Percentiles rank a stretch among this genome's conserved stretches.
Evolutionary conservation across 2,888 invertebrate genomes (phyloP).

Genomic region (Idaea aversata): DNA sequence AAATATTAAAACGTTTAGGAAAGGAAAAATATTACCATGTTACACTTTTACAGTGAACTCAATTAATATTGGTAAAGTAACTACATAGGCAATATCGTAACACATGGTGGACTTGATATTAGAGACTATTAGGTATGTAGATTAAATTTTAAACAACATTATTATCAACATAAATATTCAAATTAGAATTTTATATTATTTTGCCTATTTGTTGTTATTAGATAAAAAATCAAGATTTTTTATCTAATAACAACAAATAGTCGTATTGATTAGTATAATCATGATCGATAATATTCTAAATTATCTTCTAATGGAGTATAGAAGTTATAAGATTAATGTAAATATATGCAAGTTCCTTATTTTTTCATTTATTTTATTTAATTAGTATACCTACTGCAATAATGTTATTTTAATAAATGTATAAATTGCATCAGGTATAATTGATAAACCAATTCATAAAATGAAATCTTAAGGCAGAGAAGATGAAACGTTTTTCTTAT

Average conservation of each 20-base stretch:
- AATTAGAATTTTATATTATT: background rate
- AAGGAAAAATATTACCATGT: background rate
- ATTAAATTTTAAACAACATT: background rate
- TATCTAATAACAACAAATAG: background rate
- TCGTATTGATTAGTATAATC: background rate
- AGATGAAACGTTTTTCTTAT: slow-evolving; percentile 29
- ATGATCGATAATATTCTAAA: background rate
- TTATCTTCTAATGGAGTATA: background rate
- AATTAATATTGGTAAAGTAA: background rate
- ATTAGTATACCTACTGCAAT: background rate
- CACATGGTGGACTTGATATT: background rate
- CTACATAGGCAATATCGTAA: background rate
- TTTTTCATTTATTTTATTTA: background rate
- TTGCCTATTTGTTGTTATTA: too few relatives aligned
- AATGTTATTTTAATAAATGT: background rate
- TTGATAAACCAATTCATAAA: background rate
- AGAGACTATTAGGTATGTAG: background rate
- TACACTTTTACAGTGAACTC: background rate
- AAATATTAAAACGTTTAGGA: background rate
- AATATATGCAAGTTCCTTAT: background rate
- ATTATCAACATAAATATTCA: background rate
- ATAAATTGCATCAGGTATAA: background rate
- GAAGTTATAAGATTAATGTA: background rate
- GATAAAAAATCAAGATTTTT: background rate
- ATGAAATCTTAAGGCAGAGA: background rate